Base-by-base conservation (phyloP, 2,797 vertebrate species). In the Urocyon cinereoargenteus region DNA sequence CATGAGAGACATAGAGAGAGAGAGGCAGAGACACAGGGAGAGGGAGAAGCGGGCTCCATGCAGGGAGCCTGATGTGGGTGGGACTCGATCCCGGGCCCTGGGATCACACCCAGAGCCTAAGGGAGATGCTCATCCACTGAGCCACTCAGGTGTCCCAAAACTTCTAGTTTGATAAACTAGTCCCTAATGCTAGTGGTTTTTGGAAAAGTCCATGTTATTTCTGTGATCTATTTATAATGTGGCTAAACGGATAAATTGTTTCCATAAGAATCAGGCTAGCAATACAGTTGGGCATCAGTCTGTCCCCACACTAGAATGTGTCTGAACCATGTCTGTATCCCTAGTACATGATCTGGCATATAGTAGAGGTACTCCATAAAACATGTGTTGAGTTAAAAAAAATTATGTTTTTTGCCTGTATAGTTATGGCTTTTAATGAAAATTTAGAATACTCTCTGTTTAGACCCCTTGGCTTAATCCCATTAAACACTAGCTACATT, bases 141-240 rank as follows among this genome's bases (percentile, higher is more conserved):
- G 40, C 40, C 40, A 45, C 40, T 8, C 40, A 45, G 40, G 40
- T 45, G 40, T 45, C 40, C 40, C 40, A 78, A 75, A 68, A 49
- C 18, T 75, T 31, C 9, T 73, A 22, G 55, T 84, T 92, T 84
- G 72, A 75, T 36, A 36, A 85, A 77, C 15, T 36, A 83, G 36
- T 22, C 95, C 91, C 51, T 86, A 91, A 21, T 91, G 49, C 28
- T 83, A 83, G 21, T 87, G 57, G 9, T 5, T 75, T 62, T 81
- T 75, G 31, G n/a, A 5, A 85, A 94, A 82, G 26, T 72, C 8
- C 49, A 45, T 97, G 24, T 40, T 68, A 92, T 97, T 85, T 85
- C 86, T 93, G 34, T 94, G 31, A 86, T 84, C 31, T 91, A 40
- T 61, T 93, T 93, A 72, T 73, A 87, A 91, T 51, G 4, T n/a